A percentile compares a stretch with the other conserved stretches of the same genome.
Evolutionary conservation across 2,113 vertebrate species (phyloP).

Genomic region (Murina feae): DNA sequence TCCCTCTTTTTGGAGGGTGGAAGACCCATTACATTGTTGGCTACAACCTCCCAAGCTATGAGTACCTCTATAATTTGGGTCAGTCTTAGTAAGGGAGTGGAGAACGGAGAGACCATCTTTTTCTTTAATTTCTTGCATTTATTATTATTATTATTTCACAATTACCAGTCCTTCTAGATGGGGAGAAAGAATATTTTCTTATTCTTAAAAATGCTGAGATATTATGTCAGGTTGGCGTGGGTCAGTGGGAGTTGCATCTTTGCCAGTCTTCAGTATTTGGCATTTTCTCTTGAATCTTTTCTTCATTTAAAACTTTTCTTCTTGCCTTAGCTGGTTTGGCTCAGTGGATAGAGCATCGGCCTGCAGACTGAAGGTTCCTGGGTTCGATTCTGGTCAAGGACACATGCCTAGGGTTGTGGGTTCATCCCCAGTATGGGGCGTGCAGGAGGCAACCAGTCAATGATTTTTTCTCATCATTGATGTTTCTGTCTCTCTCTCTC

Average conservation of each 20-base stretch:
- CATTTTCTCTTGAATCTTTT: not conserved
- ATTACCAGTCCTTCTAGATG: not conserved
- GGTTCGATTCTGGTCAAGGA: too few relatives aligned
- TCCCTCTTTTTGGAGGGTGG: constrained; percentile 97
- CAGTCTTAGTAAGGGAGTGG: constrained; percentile 51
- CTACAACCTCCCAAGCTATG: constrained; percentile 98
- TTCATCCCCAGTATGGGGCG: too few relatives aligned
- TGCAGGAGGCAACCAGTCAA: too few relatives aligned
- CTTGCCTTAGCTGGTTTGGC: not conserved
- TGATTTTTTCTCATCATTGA: too few relatives aligned
- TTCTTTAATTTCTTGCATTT: not conserved
- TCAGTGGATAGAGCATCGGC: too few relatives aligned
- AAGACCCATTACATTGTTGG: constrained; percentile 98
- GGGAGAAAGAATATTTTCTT: not conserved
- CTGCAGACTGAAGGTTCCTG: too few relatives aligned
- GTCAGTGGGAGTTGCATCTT: not conserved
- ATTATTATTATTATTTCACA: not conserved
- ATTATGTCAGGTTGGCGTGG: too few relatives aligned
- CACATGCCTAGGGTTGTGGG: too few relatives aligned
- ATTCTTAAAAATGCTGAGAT: not conserved
- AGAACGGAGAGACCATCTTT: not conserved
- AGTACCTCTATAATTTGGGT: constrained; percentile 98
- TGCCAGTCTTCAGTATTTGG: not conserved
- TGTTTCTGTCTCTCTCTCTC: too few relatives aligned
- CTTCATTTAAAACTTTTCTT: not conserved